A percentile compares a stretch with the other conserved stretches of the same genome.
phyloP scores from a whole-genome alignment of 2,113 vertebrate genomes.

The Odontesthes bonariensis region DNA sequence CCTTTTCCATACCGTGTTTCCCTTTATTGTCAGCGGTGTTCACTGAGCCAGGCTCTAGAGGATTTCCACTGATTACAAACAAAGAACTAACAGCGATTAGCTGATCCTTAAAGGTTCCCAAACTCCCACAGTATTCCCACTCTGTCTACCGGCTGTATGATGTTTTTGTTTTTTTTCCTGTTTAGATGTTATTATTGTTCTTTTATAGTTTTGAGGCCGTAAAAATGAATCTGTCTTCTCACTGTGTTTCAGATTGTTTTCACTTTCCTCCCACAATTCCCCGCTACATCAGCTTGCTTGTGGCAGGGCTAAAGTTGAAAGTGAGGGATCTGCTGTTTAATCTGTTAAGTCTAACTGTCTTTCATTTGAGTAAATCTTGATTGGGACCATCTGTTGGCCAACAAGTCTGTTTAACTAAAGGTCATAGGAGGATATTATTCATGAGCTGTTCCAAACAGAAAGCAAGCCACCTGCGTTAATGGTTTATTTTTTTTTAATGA shows the following conservation, averaged over 20 bases:
- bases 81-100: constrained; percentile 75
- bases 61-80: constrained; percentile 80
- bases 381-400: constrained; percentile 35
- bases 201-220: constrained; percentile 6
- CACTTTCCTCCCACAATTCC: constrained; percentile 14
- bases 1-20: constrained; percentile 58
- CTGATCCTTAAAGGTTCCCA: constrained; percentile 54
- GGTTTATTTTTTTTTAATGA: constrained; percentile 16
- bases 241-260: not conserved
- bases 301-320: not conserved
- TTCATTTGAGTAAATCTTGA: constrained; percentile 31
- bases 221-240: constrained; percentile 31
- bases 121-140: constrained; percentile 25
- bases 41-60: constrained; percentile 64
- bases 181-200: not conserved
- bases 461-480: constrained; percentile 24
- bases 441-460: constrained; percentile 26
- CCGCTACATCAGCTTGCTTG: not conserved
- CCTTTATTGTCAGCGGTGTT: constrained; percentile 68
- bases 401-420: not conserved
- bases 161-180: not conserved
- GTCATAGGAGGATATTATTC: constrained; percentile 2
- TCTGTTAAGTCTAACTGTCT: constrained; percentile 47
- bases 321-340: constrained; percentile 29
- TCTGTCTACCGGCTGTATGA: not conserved